A percentile compares a stretch with the other conserved stretches of the same genome.
Conservation (phyloP, 2,797 vertebrate genomes). For the Sus cebifrons region DNA sequence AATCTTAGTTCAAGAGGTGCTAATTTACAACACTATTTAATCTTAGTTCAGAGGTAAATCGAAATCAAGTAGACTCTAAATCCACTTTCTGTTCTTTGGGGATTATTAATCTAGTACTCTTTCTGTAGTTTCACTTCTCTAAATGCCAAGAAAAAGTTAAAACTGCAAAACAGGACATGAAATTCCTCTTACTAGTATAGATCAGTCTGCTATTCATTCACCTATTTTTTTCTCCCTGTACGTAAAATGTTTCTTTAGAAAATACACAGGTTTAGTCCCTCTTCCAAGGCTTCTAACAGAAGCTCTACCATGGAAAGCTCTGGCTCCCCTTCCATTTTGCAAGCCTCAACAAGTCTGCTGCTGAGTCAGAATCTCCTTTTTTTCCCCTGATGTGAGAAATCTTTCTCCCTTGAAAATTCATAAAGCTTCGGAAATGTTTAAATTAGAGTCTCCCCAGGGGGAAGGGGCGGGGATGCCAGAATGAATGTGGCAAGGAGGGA, state of each 20-base stretch:
- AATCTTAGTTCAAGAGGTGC: not conserved
- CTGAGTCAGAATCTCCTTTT: slow-evolving; percentile 79
- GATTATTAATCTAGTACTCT: not conserved
- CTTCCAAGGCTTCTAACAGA: not conserved
- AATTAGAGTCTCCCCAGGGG: not conserved
- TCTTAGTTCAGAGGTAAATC: not conserved
- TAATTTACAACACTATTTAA: not conserved
- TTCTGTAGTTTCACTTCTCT: slow-evolving; percentile 55
- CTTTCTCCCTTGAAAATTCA: slow-evolving; percentile 69
- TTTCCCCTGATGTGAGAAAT: slow-evolving; percentile 47
- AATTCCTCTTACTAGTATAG: no score
- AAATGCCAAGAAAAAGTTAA: slow-evolving; percentile 35
- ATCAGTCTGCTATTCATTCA: not conserved
- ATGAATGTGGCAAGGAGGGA: not conserved
- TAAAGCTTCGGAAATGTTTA: slow-evolving; percentile 64
- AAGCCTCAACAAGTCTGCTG: slow-evolving; percentile 71
- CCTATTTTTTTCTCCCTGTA: not conserved
- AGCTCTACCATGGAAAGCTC: not conserved
- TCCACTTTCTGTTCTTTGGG: not conserved
- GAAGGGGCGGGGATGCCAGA: not conserved
- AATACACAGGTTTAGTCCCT: not conserved
- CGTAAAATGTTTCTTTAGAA: not conserved
- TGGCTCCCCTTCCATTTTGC: slow-evolving; percentile 36
- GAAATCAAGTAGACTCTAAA: not conserved
- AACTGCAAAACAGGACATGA: not conserved